These are phyloP conservation scores for Orchesellides sinensis DNA, from an alignment of 2,888 invertebrate species.

Conservation along the genomic window DNA sequence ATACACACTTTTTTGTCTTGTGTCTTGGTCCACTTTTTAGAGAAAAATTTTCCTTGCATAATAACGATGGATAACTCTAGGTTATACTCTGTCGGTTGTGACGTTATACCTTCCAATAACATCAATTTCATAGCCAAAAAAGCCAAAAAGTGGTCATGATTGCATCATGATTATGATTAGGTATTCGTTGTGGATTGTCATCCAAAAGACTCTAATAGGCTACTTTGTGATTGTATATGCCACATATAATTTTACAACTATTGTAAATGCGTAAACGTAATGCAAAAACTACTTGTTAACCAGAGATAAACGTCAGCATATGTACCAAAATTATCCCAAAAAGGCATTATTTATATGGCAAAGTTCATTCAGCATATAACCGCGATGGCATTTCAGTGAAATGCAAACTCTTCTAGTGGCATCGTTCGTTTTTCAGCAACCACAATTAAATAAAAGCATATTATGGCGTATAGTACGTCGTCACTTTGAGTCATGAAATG, in stretches of 20 bases:
- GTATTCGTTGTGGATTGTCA: background rate
- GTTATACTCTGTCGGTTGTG: background rate
- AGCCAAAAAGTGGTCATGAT: slow-evolving; percentile 1
- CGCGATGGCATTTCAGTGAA: too few relatives aligned
- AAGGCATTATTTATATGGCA: background rate
- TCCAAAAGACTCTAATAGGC: background rate
- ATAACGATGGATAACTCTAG: background rate
- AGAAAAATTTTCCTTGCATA: background rate
- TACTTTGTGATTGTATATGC: too few relatives aligned
- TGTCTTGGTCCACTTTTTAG: background rate
- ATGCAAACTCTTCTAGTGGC: too few relatives aligned
- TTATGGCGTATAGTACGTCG: background rate
- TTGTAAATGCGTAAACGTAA: background rate
- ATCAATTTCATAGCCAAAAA: background rate
- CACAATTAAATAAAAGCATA: too few relatives aligned
- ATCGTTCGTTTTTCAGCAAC: too few relatives aligned
- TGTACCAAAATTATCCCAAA: too few relatives aligned
- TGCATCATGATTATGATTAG: slow-evolving; percentile 1
- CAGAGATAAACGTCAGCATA: background rate
- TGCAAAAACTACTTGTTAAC: background rate
- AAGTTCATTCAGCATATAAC: too few relatives aligned
- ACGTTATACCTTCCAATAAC: background rate
- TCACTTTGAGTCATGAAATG: background rate
- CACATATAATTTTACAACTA: background rate
- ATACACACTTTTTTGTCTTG: background rate